These are phyloP conservation scores for Pelobates fuscus DNA, from an alignment of 2,113 vertebrate species.

Conservation along the genomic window DNA sequence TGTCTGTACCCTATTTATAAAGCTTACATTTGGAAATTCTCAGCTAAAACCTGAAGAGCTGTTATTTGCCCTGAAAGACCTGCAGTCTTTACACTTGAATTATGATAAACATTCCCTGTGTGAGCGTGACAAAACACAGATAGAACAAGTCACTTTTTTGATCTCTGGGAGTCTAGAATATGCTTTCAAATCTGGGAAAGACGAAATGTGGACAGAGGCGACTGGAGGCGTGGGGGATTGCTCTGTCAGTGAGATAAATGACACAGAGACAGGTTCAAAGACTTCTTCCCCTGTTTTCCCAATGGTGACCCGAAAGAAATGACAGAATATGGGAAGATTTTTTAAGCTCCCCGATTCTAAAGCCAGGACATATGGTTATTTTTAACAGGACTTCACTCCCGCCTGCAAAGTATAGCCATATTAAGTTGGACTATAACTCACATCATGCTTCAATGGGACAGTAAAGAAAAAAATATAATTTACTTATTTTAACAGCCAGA, in stretches of 20 bases:
- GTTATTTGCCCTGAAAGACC: too few species aligned
- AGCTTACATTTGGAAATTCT: too few species aligned
- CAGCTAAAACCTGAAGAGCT: too few species aligned
- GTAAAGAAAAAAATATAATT: too few species aligned
- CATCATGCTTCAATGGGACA: background rate
- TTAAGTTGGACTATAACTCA: background rate
- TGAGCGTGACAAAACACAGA: slow-evolving; percentile 16
- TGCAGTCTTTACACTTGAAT: background rate
- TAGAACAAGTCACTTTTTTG: background rate
- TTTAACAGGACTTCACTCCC: background rate
- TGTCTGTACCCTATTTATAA: too few species aligned
- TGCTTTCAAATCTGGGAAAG: background rate
- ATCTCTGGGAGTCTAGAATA: background rate
- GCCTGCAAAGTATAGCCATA: background rate
- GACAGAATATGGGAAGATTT: background rate
- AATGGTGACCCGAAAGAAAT: background rate
- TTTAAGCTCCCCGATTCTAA: background rate
- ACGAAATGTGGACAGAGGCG: slow-evolving; percentile 2
- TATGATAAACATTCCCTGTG: slow-evolving; percentile 4
- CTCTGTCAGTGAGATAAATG: slow-evolving; percentile 29
- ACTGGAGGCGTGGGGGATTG: background rate
- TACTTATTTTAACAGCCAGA: too few species aligned
- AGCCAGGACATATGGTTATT: background rate
- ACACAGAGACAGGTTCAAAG: slow-evolving; percentile 21
- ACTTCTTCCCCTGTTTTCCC: slow-evolving; percentile 2